Evolutionary conservation across 2,888 invertebrate genomes (phyloP).

Genomic region (Teinopalpus imperialis): DNA sequence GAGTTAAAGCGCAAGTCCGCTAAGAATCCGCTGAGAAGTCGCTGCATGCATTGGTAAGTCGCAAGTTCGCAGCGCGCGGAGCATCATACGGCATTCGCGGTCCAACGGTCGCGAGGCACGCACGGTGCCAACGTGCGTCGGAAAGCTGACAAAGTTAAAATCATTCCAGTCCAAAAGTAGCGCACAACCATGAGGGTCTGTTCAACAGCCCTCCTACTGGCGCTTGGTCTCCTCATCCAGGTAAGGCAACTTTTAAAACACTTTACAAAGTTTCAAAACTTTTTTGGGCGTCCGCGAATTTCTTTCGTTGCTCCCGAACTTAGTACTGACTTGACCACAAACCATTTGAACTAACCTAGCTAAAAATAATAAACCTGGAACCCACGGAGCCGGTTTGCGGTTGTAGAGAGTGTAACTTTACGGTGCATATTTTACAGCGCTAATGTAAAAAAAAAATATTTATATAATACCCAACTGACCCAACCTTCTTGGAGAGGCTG

Average conservation of each 20-base stretch:
- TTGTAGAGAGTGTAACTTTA: constrained; percentile 25
- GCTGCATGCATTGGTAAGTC: constrained; percentile 30
- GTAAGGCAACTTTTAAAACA: constrained; percentile 34
- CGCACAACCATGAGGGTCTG: constrained; percentile 57
- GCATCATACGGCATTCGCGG: constrained; percentile 56
- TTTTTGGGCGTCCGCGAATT: constrained; percentile 27
- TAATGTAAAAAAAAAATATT: constrained; percentile 2
- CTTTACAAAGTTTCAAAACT: constrained; percentile 29
- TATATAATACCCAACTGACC: too few species aligned
- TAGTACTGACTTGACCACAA: constrained; percentile 12
- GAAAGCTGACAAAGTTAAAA: constrained; percentile 51
- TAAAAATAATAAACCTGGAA: constrained; percentile 30
- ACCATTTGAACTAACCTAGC: constrained; percentile 26
- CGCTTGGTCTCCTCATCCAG: constrained; percentile 40
- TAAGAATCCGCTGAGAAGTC: background rate
- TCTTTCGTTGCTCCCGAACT: constrained; percentile 19
- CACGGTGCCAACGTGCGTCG: constrained; percentile 57
- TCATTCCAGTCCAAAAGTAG: constrained; percentile 41
- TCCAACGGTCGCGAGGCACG: constrained; percentile 63
- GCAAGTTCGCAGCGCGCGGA: constrained; percentile 32
- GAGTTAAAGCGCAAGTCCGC: constrained; percentile 22
- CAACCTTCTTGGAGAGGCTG: too few species aligned
- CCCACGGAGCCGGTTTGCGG: constrained; percentile 31
- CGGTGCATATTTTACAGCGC: constrained; percentile 22
- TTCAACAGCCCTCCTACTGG: constrained; percentile 52